A percentile compares a stretch with the other conserved stretches of the same genome.
phyloP scores from a whole-genome alignment of 2,113 vertebrate genomes.

The Sorex araneus region DNA sequence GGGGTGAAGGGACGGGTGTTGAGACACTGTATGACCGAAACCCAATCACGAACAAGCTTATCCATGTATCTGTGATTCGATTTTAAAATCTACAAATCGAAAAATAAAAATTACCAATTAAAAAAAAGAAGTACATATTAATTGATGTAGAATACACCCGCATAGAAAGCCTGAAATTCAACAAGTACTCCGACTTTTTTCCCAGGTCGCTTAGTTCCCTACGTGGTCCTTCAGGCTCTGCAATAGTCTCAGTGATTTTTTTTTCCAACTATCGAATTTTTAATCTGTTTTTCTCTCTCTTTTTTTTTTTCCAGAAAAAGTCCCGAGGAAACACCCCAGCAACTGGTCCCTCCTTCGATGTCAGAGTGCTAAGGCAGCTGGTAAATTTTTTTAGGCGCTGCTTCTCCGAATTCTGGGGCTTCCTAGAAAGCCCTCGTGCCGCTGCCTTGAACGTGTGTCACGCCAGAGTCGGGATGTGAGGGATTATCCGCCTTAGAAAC shows the following conservation, averaged over 20 bases:
- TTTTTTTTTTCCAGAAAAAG: conserved; percentile 89
- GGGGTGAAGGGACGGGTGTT: too few relatives aligned
- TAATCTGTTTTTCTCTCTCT: too few relatives aligned
- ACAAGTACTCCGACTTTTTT: not conserved
- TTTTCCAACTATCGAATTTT: too few relatives aligned
- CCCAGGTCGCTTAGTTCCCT: conserved; percentile 6
- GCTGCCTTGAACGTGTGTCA: not conserved
- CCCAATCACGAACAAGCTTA: too few relatives aligned
- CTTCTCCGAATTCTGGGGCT: conserved; percentile 42
- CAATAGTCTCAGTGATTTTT: not conserved
- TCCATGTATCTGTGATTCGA: too few relatives aligned
- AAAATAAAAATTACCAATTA: too few relatives aligned
- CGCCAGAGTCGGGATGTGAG: conserved; percentile 4
- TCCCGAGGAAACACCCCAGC: conserved; percentile 86
- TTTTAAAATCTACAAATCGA: too few relatives aligned
- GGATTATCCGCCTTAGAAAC: not conserved
- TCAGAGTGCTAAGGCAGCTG: conserved; percentile 91
- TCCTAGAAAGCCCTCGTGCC: conserved; percentile 6
- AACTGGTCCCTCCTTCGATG: conserved; percentile 85
- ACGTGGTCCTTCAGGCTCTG: conserved; percentile 42
- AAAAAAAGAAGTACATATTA: not conserved
- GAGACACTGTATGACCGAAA: too few relatives aligned
- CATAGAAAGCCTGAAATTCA: conserved; percentile 38
- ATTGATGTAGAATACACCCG: not conserved
- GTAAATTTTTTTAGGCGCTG: conserved; percentile 88